Evolutionary conservation across 2,888 invertebrate genomes (phyloP).

Genomic region (Nemotelus pantherinus): DNA sequence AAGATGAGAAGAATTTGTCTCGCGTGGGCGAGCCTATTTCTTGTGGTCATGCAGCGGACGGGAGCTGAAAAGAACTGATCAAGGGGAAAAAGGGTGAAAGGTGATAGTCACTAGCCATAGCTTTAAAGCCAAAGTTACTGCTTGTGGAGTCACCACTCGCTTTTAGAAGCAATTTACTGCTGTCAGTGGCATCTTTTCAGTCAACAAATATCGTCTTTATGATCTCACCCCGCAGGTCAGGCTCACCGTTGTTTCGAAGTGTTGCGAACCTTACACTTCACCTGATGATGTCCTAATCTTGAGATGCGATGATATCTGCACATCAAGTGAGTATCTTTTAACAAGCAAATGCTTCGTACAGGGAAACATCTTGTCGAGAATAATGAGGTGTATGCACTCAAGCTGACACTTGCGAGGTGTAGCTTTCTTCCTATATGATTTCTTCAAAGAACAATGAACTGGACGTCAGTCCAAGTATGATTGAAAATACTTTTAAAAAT

Average conservation of each 20-base stretch:
- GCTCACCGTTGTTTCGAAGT: neutral
- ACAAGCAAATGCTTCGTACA: neutral
- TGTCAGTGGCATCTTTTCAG: constrained; percentile 23
- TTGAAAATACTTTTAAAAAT: no score
- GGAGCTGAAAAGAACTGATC: neutral
- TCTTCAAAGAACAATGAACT: no score
- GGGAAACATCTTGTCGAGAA: constrained; percentile 4
- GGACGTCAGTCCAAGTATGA: no score
- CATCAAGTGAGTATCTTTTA: neutral
- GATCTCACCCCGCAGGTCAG: constrained; percentile 20
- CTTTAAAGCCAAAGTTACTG: no score
- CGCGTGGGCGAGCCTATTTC: neutral
- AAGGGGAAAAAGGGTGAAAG: neutral
- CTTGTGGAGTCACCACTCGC: no score
- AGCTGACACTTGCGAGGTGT: neutral
- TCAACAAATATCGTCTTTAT: neutral
- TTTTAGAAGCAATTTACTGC: neutral
- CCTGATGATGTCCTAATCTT: neutral
- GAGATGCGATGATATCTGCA: constrained; percentile 27
- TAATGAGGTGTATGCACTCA: constrained; percentile 26
- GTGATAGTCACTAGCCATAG: neutral
- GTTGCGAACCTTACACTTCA: constrained; percentile 22
- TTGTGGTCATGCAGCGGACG: neutral
- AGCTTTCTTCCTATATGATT: no score
- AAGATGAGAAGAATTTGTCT: neutral